phyloP scores from a whole-genome alignment of 2,113 vertebrate species.

The Tragelaphus strepsiceros region DNA sequence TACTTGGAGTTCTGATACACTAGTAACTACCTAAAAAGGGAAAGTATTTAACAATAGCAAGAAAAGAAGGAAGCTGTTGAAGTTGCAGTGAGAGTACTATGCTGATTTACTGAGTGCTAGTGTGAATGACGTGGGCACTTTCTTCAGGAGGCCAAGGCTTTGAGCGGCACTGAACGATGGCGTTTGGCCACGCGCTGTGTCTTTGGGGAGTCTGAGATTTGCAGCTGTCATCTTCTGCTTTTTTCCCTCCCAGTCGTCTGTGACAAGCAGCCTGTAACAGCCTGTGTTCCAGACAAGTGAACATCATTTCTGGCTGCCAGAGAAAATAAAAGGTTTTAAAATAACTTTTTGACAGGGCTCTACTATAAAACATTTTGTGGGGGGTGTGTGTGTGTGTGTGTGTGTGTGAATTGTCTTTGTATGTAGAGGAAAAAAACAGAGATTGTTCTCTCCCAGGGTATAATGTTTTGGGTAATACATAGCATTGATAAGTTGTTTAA shows the following conservation, averaged over 20 bases:
- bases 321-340: constrained; percentile 38
- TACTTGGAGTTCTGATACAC: not conserved
- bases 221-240: not conserved
- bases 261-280: not conserved
- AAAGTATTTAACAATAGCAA: not conserved
- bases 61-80: not conserved
- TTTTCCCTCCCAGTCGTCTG: not conserved
- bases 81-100: not conserved
- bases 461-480: not conserved
- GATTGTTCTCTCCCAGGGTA: not conserved
- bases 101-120: not conserved
- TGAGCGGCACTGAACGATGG: not conserved
- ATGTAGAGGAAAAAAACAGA: not conserved
- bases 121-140: not conserved
- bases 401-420: not conserved
- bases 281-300: constrained; percentile 24
- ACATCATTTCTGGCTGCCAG: constrained; percentile 41
- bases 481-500: constrained; percentile 10
- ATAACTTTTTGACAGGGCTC: constrained; percentile 18
- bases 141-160: not conserved
- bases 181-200: not conserved
- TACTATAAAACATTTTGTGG: not conserved
- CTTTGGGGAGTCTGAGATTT: not conserved
- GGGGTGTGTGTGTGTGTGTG: not conserved
- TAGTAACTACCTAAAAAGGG: constrained; percentile 13